These are phyloP conservation scores for Myotis davidii DNA, from an alignment of 2,113 vertebrate species.

Conservation along the genomic window DNA sequence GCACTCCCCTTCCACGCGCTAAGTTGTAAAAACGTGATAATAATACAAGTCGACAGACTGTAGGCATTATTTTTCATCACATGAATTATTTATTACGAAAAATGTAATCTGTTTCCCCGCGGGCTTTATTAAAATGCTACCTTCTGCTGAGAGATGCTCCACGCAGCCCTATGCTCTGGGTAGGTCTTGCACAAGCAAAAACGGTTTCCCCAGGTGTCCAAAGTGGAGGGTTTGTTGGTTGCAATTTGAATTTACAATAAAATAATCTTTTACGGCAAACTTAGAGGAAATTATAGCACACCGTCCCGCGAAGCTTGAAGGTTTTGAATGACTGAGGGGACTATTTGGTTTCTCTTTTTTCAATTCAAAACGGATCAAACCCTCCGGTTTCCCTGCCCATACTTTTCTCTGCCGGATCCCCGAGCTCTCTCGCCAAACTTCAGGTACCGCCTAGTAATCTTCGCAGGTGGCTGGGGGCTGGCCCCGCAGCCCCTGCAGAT, in stretches of 20 bases:
- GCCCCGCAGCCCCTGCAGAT: background rate
- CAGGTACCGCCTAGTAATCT: rapidly evolving
- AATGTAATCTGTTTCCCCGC: conserved; percentile 81
- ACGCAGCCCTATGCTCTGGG: conserved; percentile 34
- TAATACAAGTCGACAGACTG: conserved; percentile 78
- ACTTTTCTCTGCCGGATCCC: background rate
- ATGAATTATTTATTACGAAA: conserved; percentile 90
- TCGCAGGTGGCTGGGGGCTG: rapidly evolving
- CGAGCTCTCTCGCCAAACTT: background rate
- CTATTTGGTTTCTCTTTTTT: background rate
- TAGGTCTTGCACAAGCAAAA: conserved; percentile 34
- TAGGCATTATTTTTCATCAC: conserved; percentile 78
- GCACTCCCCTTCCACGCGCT: conserved; percentile 21
- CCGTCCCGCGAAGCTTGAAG: background rate
- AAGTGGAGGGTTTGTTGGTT: conserved; percentile 38
- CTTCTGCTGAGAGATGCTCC: conserved; percentile 78
- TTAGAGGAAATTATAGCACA: background rate
- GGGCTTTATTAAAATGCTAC: conserved; percentile 84
- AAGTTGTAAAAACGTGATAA: conserved; percentile 69
- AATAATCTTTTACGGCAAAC: background rate
- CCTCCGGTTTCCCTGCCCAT: background rate
- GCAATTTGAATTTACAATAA: conserved; percentile 40
- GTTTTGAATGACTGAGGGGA: background rate
- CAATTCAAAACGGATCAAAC: conserved; percentile 17
- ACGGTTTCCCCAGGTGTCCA: background rate